Percentiles rank a stretch among this genome's conserved stretches.
Conservation (phyloP, 1,140 invertebrate genomes). For the Drosophila hydei region DNA sequence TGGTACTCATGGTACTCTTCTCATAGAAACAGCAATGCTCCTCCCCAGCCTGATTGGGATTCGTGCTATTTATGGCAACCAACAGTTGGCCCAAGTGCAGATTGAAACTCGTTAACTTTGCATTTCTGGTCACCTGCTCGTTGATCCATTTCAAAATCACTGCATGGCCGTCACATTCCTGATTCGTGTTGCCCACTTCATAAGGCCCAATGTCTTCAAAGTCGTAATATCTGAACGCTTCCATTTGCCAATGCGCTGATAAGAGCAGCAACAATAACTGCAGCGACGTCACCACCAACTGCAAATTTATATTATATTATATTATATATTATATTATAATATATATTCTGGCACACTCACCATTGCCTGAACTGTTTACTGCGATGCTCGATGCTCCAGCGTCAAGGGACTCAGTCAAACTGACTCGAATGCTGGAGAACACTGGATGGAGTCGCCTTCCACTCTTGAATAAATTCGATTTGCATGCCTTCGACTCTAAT, state of each 20-base stretch:
- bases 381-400: slow-evolving; percentile 35
- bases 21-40: slow-evolving; percentile 44
- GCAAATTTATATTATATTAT: not conserved
- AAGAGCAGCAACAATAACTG: slow-evolving; percentile 30
- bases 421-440: slow-evolving; percentile 6
- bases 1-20: slow-evolving; percentile 9
- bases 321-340: not conserved
- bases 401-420: slow-evolving; percentile 34
- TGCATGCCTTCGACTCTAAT: slow-evolving; percentile 32
- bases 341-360: slow-evolving; percentile 27
- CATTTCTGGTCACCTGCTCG: slow-evolving; percentile 18
- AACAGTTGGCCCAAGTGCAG: slow-evolving; percentile 17
- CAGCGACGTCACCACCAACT: slow-evolving; percentile 40
- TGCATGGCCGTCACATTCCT: slow-evolving; percentile 10
- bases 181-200: not conserved
- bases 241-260: slow-evolving; percentile 25
- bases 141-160: slow-evolving; percentile 47
- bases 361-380: slow-evolving; percentile 39
- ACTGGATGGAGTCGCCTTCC: not conserved
- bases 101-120: slow-evolving; percentile 32
- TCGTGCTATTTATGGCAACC: not conserved
- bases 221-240: not conserved
- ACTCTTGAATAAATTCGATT: slow-evolving; percentile 50
- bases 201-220: not conserved
- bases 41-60: not conserved